These are phyloP conservation scores for Semicossyphus pulcher DNA, from an alignment of 2,113 vertebrate genomes.

Conservation along the genomic window DNA sequence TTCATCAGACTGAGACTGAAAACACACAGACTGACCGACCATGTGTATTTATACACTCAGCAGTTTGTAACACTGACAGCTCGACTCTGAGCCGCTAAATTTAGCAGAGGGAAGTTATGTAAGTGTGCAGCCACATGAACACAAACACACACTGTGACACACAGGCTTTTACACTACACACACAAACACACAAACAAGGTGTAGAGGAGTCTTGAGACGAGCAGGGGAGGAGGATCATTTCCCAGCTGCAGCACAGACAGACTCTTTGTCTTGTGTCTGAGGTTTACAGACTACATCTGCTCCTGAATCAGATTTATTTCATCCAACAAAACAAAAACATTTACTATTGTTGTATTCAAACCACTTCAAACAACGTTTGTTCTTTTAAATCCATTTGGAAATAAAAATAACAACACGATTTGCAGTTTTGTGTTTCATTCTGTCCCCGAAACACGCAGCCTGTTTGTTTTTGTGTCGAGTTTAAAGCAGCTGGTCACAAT, in stretches of 20 bases:
- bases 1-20: conserved; percentile 22
- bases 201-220: neutral
- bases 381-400: no score
- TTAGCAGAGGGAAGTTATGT: conserved; percentile 56
- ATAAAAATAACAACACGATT: no score
- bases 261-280: no score
- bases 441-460: no score
- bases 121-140: conserved; percentile 23
- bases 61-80: conserved; percentile 35
- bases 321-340: no score
- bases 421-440: no score
- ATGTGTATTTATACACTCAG: conserved; percentile 49
- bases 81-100: conserved; percentile 34
- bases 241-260: neutral
- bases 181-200: conserved; percentile 6
- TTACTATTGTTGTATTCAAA: no score
- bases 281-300: no score
- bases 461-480: no score
- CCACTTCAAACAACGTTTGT: no score
- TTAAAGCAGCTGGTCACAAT: no score
- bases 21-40: conserved; percentile 16
- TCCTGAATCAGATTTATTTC: no score
- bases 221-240: neutral
- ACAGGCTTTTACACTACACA: neutral
- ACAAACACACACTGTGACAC: conserved; percentile 3